Percentiles rank a stretch among this genome's conserved stretches.
phyloP scores from a whole-genome alignment of 2,888 invertebrate species.

The Noctua fimbriata region DNA sequence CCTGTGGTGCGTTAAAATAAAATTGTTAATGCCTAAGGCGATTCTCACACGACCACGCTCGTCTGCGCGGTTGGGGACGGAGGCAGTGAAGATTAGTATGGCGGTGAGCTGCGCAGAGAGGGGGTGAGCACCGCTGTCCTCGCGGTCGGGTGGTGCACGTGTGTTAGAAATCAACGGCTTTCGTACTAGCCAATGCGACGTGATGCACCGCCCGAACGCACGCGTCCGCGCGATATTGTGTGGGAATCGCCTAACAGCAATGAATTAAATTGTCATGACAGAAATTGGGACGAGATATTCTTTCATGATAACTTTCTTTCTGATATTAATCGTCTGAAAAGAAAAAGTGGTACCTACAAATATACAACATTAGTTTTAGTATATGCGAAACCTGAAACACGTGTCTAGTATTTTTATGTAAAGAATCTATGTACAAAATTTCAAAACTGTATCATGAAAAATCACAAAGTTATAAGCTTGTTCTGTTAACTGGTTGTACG shows the following conservation, averaged over 20 bases:
- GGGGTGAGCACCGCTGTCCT: too few species aligned
- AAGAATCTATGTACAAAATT: too few species aligned
- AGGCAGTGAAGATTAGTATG: too few species aligned
- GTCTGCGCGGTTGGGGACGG: not conserved
- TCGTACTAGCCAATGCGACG: not conserved
- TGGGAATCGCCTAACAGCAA: not conserved
- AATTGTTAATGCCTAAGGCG: not conserved
- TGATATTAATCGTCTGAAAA: not conserved
- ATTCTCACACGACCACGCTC: not conserved
- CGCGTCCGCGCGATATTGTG: not conserved
- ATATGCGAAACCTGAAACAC: too few species aligned
- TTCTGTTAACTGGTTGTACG: too few species aligned
- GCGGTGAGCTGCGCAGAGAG: too few species aligned
- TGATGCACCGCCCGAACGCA: not conserved
- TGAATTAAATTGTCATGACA: not conserved
- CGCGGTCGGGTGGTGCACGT: not conserved
- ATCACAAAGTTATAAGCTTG: too few species aligned
- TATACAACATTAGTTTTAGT: too few species aligned
- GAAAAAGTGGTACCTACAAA: not conserved
- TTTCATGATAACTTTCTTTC: not conserved
- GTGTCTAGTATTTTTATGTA: too few species aligned
- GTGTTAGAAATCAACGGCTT: not conserved
- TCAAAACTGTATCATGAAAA: too few species aligned
- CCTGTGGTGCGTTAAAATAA: slow-evolving; percentile 77
- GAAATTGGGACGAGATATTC: not conserved